Conservation (phyloP, 1,140 invertebrate genomes). For the Drosophila lacteicornis region DNA sequence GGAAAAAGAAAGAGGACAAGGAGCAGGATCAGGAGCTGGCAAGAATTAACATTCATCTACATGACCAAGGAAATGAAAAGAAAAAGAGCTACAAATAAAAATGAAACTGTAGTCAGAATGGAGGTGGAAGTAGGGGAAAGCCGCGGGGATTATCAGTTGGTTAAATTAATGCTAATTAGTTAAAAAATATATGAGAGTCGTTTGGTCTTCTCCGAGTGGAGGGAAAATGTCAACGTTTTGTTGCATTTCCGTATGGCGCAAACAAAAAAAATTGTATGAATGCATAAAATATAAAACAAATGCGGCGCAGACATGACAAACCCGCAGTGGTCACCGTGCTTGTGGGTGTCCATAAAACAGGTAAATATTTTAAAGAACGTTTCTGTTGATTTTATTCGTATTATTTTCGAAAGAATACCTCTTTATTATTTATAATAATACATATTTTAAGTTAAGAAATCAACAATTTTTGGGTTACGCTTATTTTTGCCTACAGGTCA, state of each 20-base stretch:
- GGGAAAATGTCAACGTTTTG: conserved; percentile 61
- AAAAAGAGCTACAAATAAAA: conserved; percentile 2
- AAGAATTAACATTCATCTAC: conserved; percentile 36
- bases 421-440: too few relatives aligned
- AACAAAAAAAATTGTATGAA: conserved; percentile 44
- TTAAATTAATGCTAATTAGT: conserved; percentile 84
- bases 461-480: neutral
- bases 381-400: neutral
- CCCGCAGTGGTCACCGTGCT: conserved; percentile 46
- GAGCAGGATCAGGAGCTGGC: conserved; percentile 19
- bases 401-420: neutral
- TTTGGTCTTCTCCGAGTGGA: conserved; percentile 17
- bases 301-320: conserved; percentile 60
- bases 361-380: neutral
- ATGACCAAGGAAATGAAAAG: conserved; percentile 11
- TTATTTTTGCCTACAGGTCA: too few relatives aligned
- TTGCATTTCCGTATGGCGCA: conserved; percentile 57
- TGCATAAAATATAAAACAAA: conserved; percentile 78
- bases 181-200: conserved; percentile 77
- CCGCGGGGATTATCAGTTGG: conserved; percentile 77
- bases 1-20: neutral
- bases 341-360: neutral
- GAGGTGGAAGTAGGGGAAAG: conserved; percentile 30
- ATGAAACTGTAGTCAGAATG: conserved; percentile 2
- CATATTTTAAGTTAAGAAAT: neutral